Percentiles rank a stretch among this genome's conserved stretches.
Evolutionary conservation across 2,888 invertebrate species (phyloP).

Genomic region (Chrysolina haemoptera): DNA sequence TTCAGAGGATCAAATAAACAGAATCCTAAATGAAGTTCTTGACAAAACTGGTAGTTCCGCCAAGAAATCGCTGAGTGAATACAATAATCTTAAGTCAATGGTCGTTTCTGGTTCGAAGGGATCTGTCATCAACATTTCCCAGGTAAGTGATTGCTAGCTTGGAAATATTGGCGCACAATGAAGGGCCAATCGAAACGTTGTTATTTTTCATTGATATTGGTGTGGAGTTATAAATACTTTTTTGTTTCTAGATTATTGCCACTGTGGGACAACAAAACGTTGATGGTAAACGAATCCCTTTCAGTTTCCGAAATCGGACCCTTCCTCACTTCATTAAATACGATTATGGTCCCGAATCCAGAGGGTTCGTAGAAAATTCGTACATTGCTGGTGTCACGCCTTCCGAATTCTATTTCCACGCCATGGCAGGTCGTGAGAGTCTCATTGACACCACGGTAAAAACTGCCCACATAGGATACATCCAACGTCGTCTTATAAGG

Average conservation of each 20-base stretch:
- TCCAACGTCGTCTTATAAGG: conserved; percentile 99
- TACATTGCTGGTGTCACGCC: conserved; percentile 99
- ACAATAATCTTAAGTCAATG: conserved; percentile 99
- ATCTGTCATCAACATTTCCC: conserved; percentile 99
- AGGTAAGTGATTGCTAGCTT: conserved; percentile 72
- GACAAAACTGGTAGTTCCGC: conserved; percentile 99
- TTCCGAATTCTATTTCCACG: conserved; percentile 99
- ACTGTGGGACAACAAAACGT: conserved; percentile 99
- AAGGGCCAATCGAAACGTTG: no score
- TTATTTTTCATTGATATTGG: no score
- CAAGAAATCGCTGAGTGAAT: conserved; percentile 98
- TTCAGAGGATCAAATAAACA: conserved; percentile 99
- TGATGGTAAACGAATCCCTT: conserved; percentile 99
- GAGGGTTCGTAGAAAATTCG: conserved; percentile 99
- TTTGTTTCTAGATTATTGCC: conserved; percentile 86
- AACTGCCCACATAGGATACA: conserved; percentile 99
- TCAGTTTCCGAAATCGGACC: conserved; percentile 98
- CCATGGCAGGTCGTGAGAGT: conserved; percentile 99
- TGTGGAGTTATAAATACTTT: no score
- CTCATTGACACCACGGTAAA: conserved; percentile 99
- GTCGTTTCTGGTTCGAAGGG: conserved; percentile 99
- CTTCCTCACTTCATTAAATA: conserved; percentile 99
- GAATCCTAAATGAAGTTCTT: conserved; percentile 99
- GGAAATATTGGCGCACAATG: conserved; percentile 1
- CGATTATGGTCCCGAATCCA: conserved; percentile 99